Evolutionary conservation across 2,113 vertebrate species (phyloP).

Genomic region (western clawed frog (Xenopus tropicalis)): UCB_Xtro_10.0 CM004450.2:41779001-41779500

Average conservation of each 20-base stretch:
- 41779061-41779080: not conserved
- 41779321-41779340: no score
- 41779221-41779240: no score
- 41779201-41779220: no score
- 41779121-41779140: not conserved
- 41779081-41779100: not conserved
- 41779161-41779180: no score
- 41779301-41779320: no score
- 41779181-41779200: no score
- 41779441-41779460: slow-evolving; percentile 6
- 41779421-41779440: slow-evolving; percentile 14
- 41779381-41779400: no score
- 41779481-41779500: slow-evolving; percentile 25
- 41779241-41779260: no score
- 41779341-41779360: no score
- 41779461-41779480: slow-evolving; percentile 23
- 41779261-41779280: no score
- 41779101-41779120: not conserved
- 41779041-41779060: not conserved
- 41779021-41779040: not conserved
- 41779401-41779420: not conserved
- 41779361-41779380: no score
- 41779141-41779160: not conserved
- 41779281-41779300: no score
- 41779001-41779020: slow-evolving; percentile 1